phyloP scores from a whole-genome alignment of 2,113 vertebrate species.

The Mystacornis crossleyi region DNA sequence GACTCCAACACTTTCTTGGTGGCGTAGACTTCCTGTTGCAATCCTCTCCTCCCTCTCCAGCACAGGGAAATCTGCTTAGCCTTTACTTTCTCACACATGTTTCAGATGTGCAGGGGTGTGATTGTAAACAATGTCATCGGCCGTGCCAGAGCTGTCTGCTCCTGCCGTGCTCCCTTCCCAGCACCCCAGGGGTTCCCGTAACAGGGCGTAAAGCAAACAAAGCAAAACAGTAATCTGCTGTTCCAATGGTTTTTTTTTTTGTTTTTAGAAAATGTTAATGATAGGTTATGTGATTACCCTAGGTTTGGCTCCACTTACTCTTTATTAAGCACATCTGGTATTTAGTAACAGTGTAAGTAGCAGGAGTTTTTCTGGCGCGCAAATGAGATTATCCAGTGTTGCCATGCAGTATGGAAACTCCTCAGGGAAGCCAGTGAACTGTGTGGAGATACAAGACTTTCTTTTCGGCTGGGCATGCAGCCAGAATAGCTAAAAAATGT shows the following conservation, averaged over 20 bases:
- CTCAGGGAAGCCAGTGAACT: slow-evolving; percentile 84
- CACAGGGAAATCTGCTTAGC: slow-evolving; percentile 60
- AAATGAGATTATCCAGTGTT: slow-evolving; percentile 82
- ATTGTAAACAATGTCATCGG: slow-evolving; percentile 73
- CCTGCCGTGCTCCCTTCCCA: slow-evolving; percentile 67
- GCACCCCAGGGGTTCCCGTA: slow-evolving; percentile 79
- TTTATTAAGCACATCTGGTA: slow-evolving; percentile 87
- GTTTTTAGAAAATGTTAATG: slow-evolving; percentile 86
- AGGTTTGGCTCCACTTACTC: slow-evolving; percentile 77
- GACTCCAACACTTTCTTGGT: slow-evolving; percentile 43
- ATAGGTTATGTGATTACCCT: slow-evolving; percentile 84
- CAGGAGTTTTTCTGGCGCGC: slow-evolving; percentile 79
- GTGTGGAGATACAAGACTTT: slow-evolving; percentile 82
- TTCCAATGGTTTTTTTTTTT: slow-evolving; percentile 75
- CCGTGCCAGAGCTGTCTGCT: slow-evolving; percentile 67
- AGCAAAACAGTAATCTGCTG: slow-evolving; percentile 81
- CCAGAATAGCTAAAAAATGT: slow-evolving; percentile 88
- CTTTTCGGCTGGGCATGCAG: slow-evolving; percentile 82
- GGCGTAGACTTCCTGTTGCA: slow-evolving; percentile 55
- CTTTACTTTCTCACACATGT: slow-evolving; percentile 73
- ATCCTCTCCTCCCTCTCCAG: not conserved
- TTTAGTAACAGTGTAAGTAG: slow-evolving; percentile 91
- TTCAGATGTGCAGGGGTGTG: slow-evolving; percentile 76
- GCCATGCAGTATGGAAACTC: slow-evolving; percentile 89
- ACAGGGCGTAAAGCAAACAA: slow-evolving; percentile 80